phyloP scores from a whole-genome alignment of 2,888 invertebrate species.

The Malthinus flaveolus region DNA sequence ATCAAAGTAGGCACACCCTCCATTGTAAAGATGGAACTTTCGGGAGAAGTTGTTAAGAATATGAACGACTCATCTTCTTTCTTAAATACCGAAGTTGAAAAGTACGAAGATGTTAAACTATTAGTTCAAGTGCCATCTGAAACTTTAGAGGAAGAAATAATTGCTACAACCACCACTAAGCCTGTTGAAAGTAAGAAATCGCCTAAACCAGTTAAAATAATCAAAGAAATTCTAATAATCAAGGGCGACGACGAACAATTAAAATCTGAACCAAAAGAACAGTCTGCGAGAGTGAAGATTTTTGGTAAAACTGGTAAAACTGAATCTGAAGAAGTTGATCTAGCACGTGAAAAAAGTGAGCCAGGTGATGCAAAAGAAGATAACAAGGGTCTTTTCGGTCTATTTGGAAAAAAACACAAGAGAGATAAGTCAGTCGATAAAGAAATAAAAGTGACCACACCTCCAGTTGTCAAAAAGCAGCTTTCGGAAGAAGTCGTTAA shows the following conservation, averaged over 20 bases:
- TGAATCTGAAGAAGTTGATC: conserved; percentile 1
- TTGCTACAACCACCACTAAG: too few relatives aligned
- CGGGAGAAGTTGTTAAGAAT: conserved; percentile 20
- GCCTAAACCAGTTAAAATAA: background rate
- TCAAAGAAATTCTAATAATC: background rate
- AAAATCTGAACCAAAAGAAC: conserved; percentile 9
- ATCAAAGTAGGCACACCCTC: conserved; percentile 7
- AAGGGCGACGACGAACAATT: background rate
- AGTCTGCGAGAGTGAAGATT: too few relatives aligned
- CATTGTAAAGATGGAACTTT: conserved; percentile 9
- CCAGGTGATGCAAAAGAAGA: conserved; percentile 13
- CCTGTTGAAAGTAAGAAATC: too few relatives aligned
- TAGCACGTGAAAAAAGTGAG: background rate
- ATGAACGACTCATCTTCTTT: conserved; percentile 34
- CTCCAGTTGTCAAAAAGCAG: conserved; percentile 19
- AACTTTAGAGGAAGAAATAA: background rate
- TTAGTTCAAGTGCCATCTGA: background rate
- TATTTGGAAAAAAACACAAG: conserved; percentile 35
- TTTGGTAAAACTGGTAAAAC: too few relatives aligned
- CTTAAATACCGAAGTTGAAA: conserved; percentile 34
- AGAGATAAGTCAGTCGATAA: conserved; percentile 9
- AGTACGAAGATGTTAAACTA: conserved; percentile 12
- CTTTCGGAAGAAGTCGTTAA: conserved; percentile 35
- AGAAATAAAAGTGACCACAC: background rate
- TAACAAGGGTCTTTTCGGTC: conserved; percentile 27